Percentiles rank a stretch among this genome's conserved stretches.
These are phyloP conservation scores for Heteronetta atricapilla DNA, from an alignment of 2,113 vertebrate species.

Conservation along the genomic window DNA sequence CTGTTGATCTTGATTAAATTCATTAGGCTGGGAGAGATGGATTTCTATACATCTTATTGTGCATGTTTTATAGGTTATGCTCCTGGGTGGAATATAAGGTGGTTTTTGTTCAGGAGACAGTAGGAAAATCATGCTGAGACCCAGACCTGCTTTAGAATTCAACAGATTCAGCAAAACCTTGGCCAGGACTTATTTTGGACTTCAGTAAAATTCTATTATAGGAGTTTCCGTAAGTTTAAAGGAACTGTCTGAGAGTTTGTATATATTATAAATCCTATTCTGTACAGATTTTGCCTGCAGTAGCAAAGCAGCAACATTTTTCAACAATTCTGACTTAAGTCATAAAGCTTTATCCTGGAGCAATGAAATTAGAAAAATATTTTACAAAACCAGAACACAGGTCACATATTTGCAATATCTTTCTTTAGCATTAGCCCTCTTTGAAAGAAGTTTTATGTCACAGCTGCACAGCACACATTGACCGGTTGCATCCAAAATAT, in stretches of 20 bases:
- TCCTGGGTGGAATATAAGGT: conserved; percentile 60
- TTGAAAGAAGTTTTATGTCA: conserved; percentile 51
- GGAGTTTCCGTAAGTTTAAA: conserved; percentile 67
- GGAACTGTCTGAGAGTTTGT: conserved; percentile 62
- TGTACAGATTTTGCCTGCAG: conserved; percentile 50
- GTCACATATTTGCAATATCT: conserved; percentile 17
- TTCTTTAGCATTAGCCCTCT: background rate
- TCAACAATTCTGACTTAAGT: conserved; percentile 46
- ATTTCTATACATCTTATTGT: conserved; percentile 61
- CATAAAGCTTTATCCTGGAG: conserved; percentile 34
- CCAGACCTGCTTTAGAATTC: conserved; percentile 60
- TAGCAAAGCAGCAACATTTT: conserved; percentile 50
- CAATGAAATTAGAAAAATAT: conserved; percentile 40
- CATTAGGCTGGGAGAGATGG: conserved; percentile 41
- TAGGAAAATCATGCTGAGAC: conserved; percentile 61
- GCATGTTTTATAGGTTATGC: conserved; percentile 51
- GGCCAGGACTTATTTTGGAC: conserved; percentile 61
- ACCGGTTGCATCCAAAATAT: conserved; percentile 1
- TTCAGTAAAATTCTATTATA: conserved; percentile 60
- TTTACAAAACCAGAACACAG: conserved; percentile 32
- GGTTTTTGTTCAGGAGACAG: conserved; percentile 58
- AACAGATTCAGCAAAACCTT: conserved; percentile 61
- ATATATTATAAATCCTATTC: conserved; percentile 63
- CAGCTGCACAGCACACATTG: conserved; percentile 54
- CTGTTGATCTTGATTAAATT: conserved; percentile 61